These are phyloP conservation scores for Gymnothorax javanicus DNA, from an alignment of 2,797 vertebrate genomes.

Conservation along the genomic window DNA sequence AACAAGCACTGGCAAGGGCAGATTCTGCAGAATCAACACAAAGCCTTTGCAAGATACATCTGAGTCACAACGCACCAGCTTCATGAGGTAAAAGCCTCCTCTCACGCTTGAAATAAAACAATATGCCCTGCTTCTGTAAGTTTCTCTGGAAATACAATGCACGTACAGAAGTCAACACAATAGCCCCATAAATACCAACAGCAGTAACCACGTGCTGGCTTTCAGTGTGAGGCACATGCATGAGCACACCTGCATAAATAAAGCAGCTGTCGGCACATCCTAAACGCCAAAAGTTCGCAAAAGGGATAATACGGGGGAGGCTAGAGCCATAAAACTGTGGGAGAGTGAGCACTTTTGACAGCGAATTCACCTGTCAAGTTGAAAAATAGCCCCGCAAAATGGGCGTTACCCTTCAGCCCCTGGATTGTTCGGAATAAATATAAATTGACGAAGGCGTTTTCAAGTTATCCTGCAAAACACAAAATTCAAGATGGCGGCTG, in stretches of 20 bases:
- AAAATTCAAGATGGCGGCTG: too few species aligned
- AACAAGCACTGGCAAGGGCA: conserved; percentile 24
- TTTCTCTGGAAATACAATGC: not conserved
- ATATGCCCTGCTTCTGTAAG: not conserved
- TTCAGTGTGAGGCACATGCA: not conserved
- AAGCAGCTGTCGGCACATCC: not conserved
- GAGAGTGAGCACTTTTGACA: too few species aligned
- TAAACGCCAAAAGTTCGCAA: not conserved
- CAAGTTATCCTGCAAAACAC: too few species aligned
- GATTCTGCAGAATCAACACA: not conserved
- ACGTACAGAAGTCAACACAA: not conserved
- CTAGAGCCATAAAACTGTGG: too few species aligned
- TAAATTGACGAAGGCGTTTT: too few species aligned
- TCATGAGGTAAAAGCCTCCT: not conserved
- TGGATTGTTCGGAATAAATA: too few species aligned
- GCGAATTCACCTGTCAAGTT: too few species aligned
- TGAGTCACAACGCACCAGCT: not conserved
- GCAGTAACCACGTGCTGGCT: not conserved
- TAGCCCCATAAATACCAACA: not conserved
- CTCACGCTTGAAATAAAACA: not conserved
- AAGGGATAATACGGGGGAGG: not conserved
- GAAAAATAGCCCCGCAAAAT: too few species aligned
- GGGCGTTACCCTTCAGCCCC: too few species aligned
- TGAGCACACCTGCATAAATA: not conserved
- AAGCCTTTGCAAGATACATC: not conserved